Base-by-base conservation (phyloP, 2,113 vertebrate species). In the Alectura lathami region DNA sequence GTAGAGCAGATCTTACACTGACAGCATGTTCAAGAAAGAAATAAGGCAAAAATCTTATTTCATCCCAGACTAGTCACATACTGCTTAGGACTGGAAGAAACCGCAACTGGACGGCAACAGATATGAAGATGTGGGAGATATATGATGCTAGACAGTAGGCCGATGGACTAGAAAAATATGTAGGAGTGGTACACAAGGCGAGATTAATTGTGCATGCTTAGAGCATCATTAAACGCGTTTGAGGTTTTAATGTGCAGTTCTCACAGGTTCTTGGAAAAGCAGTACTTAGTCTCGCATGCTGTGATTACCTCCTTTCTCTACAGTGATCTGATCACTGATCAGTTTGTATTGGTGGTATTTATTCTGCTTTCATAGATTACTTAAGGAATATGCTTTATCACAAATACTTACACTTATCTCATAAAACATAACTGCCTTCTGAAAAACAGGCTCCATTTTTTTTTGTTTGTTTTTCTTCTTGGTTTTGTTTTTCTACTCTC, bases 391-490 rank as follows among this genome's bases (percentile, higher is more conserved):
- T 8, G 36, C 82, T 16, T 56, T 88, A 62, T 11, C 48, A 57
- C 8, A 43, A 20, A 59, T 34, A 21, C n/a, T 34, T 75, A 63
- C 4, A 38, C 3, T 38, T 83, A 16, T 0, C 0, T 67, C 36
- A 73, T 20, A 48, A 87, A 78, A 93, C 72, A 23, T 6, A 79
- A 60, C 57, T 59, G 14, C 36, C 13, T 8, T 78, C 29, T 82
- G 56, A 70, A 92, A 72, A 13, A 63, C 2, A 78, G 15, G 17
- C 29, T 81, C 9, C 57, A 64, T 78, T 79, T 60, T 6, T 36
- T 86, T 77, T 10, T 4, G n/a, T 67, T 73, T 75, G 70, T 63
- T 5, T 50, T 83, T 76, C 15, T 7, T 66, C 24, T 56, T 68
- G n/a, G n/a, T n/a, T n/a, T n/a, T n/a, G n/a, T n/a, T n/a, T n/a